A percentile compares a stretch with the other conserved stretches of the same genome.
Conservation (phyloP, 2,797 vertebrate genomes). For the Monodelphis domestica region DNA sequence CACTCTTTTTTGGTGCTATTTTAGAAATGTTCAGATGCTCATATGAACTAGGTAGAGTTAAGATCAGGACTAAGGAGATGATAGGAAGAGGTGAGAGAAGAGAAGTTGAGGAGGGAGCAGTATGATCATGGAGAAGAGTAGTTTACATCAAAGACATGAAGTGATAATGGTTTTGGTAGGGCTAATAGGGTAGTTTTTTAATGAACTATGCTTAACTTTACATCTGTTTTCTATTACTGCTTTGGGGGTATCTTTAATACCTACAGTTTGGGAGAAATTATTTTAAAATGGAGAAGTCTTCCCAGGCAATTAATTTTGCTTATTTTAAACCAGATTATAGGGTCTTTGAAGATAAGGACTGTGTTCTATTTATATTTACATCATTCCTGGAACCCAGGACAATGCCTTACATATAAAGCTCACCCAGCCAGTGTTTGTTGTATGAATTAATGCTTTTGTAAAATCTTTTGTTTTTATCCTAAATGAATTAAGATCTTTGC, state of each 20-base stretch:
- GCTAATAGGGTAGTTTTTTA: rapidly evolving
- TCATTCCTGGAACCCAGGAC: background rate
- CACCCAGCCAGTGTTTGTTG: background rate
- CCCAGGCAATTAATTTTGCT: background rate
- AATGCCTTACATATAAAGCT: background rate
- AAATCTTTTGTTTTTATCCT: background rate
- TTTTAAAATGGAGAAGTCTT: background rate
- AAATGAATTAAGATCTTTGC: background rate
- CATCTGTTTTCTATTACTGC: background rate
- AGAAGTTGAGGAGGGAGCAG: too few species aligned
- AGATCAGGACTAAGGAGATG: background rate
- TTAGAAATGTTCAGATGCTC: background rate
- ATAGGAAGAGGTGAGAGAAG: background rate
- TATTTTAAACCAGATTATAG: background rate
- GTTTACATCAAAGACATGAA: too few species aligned
- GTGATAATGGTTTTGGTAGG: background rate
- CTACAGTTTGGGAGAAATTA: background rate
- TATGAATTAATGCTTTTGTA: background rate
- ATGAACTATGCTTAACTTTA: background rate
- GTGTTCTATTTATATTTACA: background rate
- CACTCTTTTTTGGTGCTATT: background rate
- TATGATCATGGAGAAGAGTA: rapidly evolving
- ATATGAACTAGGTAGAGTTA: background rate
- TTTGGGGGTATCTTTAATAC: background rate
- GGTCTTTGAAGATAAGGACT: background rate